phyloP scores from a whole-genome alignment of 2,888 invertebrate species.

The Xanthorhoe spadicearia region DNA sequence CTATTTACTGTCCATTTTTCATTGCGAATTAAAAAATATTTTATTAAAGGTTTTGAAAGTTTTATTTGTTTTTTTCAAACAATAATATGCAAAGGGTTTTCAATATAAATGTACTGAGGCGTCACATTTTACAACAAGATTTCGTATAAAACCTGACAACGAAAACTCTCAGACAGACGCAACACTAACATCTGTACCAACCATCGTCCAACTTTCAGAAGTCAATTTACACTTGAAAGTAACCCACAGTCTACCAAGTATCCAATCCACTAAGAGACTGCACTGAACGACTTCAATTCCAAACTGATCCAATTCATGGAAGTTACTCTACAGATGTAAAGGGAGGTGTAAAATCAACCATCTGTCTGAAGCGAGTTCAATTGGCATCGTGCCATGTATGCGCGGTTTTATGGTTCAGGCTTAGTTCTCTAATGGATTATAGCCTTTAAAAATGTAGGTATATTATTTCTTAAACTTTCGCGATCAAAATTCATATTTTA shows the following conservation, averaged over 20 bases:
- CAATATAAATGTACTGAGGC: not conserved
- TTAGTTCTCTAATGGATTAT: not conserved
- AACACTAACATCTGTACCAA: conserved; percentile 10
- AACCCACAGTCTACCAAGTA: conserved; percentile 46
- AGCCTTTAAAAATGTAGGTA: not conserved
- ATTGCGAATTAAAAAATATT: too few species aligned
- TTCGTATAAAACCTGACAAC: not conserved
- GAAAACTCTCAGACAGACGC: not conserved
- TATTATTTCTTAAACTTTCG: too few species aligned
- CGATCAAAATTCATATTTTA: too few species aligned
- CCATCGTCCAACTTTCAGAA: conserved; percentile 25
- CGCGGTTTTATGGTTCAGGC: not conserved
- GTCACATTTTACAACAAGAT: not conserved
- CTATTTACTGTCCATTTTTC: too few species aligned
- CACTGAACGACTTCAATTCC: conserved; percentile 42
- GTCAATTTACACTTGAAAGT: conserved; percentile 45
- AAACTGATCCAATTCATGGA: conserved; percentile 41
- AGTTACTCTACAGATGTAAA: conserved; percentile 10
- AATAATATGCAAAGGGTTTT: too few species aligned
- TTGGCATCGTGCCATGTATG: not conserved
- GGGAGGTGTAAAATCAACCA: not conserved
- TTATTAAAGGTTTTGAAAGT: too few species aligned
- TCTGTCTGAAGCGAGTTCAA: not conserved
- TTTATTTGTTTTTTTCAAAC: too few species aligned
- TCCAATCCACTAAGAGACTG: conserved; percentile 55